Evolutionary conservation across 1,140 invertebrate genomes (phyloP), one percentile per base, ranked within the genome.

Genomic region (Drosophila nikananu): DNA sequence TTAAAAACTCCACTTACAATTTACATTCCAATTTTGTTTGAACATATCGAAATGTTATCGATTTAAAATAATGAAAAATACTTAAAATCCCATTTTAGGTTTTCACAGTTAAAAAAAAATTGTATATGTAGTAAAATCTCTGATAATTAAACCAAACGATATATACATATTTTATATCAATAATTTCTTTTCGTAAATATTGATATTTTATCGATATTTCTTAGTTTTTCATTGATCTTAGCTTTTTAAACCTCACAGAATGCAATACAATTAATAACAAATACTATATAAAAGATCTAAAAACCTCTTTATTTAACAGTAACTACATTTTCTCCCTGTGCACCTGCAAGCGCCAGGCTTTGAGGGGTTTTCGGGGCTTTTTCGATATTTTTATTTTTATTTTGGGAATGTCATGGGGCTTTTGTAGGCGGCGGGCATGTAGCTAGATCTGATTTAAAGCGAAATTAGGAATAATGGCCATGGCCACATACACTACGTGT

Each of bases 401-500:
- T 51, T 17, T 21, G 71, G 77, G 76, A 80, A 86, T 83, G 76
- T 82, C 61, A 80, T 64, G 70, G 67, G 51, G 9, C 42, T 75
- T 72, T 75, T 63, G 49, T 72, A 51, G 57, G 73, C 57, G 64
- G 54, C 65, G 46, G 27, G 58, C 57, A 62, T 57, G 81, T 78
- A 41, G 60, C 70, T 73, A 86, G 90, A 92, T 92, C 82, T 92
- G 90, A 92, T 92, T 92, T 92, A 92, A 92, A 86, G 61, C 76
- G 90, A 92, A 92, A 92, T 92, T 92, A 92, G 86, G 77, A 92
- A 91, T 92, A 92, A 92, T 92, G 78, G 91, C 84, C 77, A 91
- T 82, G 80, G 89, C 68, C 81, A 89, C 73, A 81, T 60, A 77
- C 72, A 77, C 70, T 63, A 76, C 41, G 51, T n/a, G 32, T 57